phyloP scores from a whole-genome alignment of 2,113 vertebrate species.

The Larimichthys crocea region DNA sequence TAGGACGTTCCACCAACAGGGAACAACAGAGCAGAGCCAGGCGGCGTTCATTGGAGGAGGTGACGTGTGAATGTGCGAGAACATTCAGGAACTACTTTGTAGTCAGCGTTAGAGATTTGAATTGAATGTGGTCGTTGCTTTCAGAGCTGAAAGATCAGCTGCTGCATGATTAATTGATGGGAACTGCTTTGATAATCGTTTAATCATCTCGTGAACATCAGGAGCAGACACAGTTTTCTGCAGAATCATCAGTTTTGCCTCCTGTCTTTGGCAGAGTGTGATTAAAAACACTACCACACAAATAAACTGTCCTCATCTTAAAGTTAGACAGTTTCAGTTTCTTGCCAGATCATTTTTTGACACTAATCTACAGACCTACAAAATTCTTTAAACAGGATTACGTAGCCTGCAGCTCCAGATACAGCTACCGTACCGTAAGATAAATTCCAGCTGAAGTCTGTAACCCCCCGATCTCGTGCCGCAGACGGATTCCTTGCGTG shows the following conservation, averaged over 20 bases:
- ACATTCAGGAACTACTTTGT: too few relatives aligned
- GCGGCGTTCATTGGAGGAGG: too few relatives aligned
- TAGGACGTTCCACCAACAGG: too few relatives aligned
- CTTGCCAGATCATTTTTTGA: neutral
- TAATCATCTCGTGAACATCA: too few relatives aligned
- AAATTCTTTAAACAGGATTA: neutral
- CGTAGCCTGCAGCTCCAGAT: too few relatives aligned
- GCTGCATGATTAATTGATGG: neutral
- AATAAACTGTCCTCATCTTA: neutral
- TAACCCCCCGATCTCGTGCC: neutral
- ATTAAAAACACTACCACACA: neutral
- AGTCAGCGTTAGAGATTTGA: too few relatives aligned
- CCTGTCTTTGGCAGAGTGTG: too few relatives aligned
- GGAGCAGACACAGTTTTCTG: too few relatives aligned
- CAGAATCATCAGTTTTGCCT: neutral
- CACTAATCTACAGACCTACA: neutral
- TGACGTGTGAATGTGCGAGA: too few relatives aligned
- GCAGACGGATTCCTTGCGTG: neutral
- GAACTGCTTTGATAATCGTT: neutral
- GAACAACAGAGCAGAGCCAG: too few relatives aligned
- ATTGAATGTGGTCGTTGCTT: neutral
- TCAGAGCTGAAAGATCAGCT: neutral
- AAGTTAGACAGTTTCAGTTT: neutral
- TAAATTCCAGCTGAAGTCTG: neutral
- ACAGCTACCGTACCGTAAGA: too few relatives aligned